phyloP scores from a whole-genome alignment of 2,888 invertebrate genomes.

The Cataglyphis cursor region DNA sequence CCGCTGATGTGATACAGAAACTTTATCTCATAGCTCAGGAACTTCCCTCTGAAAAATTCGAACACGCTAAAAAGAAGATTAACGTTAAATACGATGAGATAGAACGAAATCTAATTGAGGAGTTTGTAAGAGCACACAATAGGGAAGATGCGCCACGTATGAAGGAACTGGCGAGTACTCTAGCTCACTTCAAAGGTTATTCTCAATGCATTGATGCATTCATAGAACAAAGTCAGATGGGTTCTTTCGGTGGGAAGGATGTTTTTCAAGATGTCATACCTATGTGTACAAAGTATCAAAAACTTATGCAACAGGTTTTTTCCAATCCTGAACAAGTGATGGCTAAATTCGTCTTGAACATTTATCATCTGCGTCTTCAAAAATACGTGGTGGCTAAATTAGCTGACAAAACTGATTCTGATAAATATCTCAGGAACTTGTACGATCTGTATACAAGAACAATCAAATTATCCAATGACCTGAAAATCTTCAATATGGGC shows the following conservation, averaged over 20 bases:
- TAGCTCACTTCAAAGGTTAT: conserved; percentile 98
- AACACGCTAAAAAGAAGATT: conserved; percentile 94
- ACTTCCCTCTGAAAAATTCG: conserved; percentile 95
- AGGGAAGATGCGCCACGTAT: conserved; percentile 94
- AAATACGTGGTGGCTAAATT: conserved; percentile 95
- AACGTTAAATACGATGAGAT: conserved; percentile 96
- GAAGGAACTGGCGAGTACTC: conserved; percentile 96
- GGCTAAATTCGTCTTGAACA: conserved; percentile 98
- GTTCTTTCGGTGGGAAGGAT: conserved; percentile 94
- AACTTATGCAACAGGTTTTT: conserved; percentile 95
- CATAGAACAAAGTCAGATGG: conserved; percentile 98
- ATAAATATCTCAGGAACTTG: conserved; percentile 95
- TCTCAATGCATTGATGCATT: conserved; percentile 98
- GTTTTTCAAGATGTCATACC: conserved; percentile 96
- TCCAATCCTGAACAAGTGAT: conserved; percentile 98
- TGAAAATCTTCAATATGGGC: conserved; percentile 92
- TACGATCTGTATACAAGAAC: conserved; percentile 96
- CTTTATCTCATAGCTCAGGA: conserved; percentile 98
- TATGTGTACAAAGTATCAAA: conserved; percentile 95
- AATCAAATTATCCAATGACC: conserved; percentile 91
- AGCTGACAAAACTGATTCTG: conserved; percentile 93
- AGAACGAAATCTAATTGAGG: conserved; percentile 96
- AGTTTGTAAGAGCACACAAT: conserved; percentile 96
- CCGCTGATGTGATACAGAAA: conserved; percentile 99
- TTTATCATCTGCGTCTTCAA: conserved; percentile 96